Percentiles rank a stretch among this genome's conserved stretches.
Conservation (phyloP, 2,113 vertebrate species). For the Misgurnus mizolepis region DNA sequence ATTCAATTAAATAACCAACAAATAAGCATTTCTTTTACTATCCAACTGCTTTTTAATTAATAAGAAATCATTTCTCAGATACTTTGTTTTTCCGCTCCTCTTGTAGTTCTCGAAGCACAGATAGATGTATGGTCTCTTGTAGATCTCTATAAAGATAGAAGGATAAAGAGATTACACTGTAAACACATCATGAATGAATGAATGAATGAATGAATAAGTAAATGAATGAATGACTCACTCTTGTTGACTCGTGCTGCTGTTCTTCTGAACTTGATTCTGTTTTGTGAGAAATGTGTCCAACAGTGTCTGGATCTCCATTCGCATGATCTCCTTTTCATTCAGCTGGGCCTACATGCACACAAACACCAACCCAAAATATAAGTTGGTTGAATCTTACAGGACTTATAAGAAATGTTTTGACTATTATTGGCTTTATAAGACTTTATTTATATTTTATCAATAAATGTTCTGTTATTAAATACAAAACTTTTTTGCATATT, state of each 20-base stretch:
- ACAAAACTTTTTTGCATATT: no score
- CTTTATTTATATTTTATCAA: no score
- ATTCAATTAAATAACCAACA: no score
- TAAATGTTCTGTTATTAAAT: no score
- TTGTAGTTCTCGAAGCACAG: conserved; percentile 72
- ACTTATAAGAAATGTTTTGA: no score
- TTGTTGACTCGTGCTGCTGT: conserved; percentile 59
- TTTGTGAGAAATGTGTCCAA: conserved; percentile 82
- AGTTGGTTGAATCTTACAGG: no score
- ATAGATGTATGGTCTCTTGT: conserved; percentile 61
- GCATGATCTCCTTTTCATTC: conserved; percentile 80
- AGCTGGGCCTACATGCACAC: conserved; percentile 77
- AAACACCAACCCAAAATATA: not conserved
- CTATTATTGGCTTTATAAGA: no score
- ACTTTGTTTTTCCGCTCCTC: conserved; percentile 68
- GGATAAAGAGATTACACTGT: not conserved
- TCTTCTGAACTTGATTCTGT: conserved; percentile 63
- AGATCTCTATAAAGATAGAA: conserved; percentile 61
- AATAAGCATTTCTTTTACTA: no score
- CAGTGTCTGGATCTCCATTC: conserved; percentile 81
- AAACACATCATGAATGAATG: not conserved
- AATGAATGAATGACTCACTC: not conserved
- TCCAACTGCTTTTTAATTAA: no score
- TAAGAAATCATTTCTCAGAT: no score
- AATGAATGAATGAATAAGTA: not conserved